These are phyloP conservation scores for Ophion ellenae DNA, from an alignment of 2,888 invertebrate species.

Conservation along the genomic window DNA sequence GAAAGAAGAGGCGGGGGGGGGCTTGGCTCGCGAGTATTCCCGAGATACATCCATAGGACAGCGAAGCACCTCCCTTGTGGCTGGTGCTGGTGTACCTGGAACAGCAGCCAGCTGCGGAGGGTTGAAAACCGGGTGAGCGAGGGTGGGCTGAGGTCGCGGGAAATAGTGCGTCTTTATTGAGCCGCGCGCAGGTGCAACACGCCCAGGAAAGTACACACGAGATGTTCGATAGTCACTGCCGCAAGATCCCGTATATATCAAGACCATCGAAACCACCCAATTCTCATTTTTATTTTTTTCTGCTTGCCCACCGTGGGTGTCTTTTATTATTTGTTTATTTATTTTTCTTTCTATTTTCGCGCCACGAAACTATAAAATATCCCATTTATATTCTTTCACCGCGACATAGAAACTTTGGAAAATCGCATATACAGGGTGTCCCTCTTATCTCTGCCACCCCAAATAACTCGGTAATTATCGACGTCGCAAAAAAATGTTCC, in stretches of 20 bases:
- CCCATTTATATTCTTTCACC: constrained; percentile 71
- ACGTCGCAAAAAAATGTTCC: no score
- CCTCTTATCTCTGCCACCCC: no score
- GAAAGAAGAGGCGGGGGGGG: not conserved
- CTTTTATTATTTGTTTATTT: constrained; percentile 15
- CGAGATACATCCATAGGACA: constrained; percentile 41
- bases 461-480: no score
- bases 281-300: constrained; percentile 24
- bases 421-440: constrained; percentile 25
- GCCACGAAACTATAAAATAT: constrained; percentile 65
- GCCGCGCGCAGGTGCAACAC: constrained; percentile 63
- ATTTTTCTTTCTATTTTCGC: constrained; percentile 53
- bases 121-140: constrained; percentile 49
- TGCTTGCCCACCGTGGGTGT: not conserved
- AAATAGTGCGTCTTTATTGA: constrained; percentile 63
- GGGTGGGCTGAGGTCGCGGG: constrained; percentile 54
- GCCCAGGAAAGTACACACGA: constrained; percentile 57
- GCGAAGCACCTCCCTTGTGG: constrained; percentile 36
- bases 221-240: constrained; percentile 36
- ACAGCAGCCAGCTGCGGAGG: constrained; percentile 47
- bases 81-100: constrained; percentile 53
- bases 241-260: constrained; percentile 38
- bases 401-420: constrained; percentile 34
- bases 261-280: constrained; percentile 33
- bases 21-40: constrained; percentile 38